Percentiles rank a stretch among this genome's conserved stretches.
phyloP scores from a whole-genome alignment of 2,113 vertebrate genomes.

The Elaphurus davidianus region DNA sequence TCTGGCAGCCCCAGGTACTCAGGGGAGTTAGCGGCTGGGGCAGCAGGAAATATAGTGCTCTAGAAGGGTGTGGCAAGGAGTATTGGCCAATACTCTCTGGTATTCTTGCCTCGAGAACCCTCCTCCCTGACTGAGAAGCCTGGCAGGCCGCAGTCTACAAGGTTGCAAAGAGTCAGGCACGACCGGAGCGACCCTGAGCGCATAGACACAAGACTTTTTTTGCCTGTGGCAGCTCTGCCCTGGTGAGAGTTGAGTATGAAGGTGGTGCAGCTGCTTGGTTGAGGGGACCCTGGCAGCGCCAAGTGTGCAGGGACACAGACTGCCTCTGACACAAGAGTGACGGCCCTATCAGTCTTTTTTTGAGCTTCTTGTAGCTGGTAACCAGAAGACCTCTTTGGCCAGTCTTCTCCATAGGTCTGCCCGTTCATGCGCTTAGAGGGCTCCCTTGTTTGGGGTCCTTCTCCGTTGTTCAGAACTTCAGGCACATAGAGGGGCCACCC shows the following conservation, averaged over 20 bases:
- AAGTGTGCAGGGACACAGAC: not conserved
- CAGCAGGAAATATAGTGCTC: not conserved
- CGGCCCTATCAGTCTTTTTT: not conserved
- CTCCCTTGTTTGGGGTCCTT: not conserved
- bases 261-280: not conserved
- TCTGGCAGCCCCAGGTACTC: not conserved
- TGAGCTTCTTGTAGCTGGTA: not conserved
- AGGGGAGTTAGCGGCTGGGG: not conserved
- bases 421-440: not conserved
- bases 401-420: not conserved
- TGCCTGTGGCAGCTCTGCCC: not conserved
- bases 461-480: not conserved
- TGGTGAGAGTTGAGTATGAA: not conserved
- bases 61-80: not conserved
- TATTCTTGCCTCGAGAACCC: not conserved
- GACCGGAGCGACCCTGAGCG: fast-evolving
- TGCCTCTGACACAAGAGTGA: not conserved
- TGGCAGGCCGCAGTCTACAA: not conserved
- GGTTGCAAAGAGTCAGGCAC: not conserved
- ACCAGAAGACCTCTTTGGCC: not conserved
- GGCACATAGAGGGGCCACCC: not conserved
- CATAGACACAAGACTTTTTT: not conserved
- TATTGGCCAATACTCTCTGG: not conserved
- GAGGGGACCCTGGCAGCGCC: not conserved
- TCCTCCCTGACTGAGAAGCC: not conserved